Evolutionary conservation across 2,113 vertebrate genomes (phyloP), one percentile per base, ranked within the genome.

Genomic region (Edolisoma coerulescens): DNA sequence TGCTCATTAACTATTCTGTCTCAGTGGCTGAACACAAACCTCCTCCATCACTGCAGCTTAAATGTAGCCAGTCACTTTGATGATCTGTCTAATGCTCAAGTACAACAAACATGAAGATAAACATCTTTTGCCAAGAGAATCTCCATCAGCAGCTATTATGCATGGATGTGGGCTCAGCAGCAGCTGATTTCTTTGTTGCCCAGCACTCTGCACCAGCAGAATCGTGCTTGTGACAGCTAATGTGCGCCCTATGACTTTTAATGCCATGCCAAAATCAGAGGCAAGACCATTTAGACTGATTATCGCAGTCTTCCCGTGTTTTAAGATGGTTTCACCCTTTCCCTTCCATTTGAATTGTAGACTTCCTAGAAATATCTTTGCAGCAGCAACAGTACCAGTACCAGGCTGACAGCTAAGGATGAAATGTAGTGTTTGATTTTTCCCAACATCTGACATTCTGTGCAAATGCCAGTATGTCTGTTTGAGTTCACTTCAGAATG

Each of bases 381-480:
- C 76, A 81, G 33, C 17, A 74, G 41, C 50, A 85, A 39, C 20
- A n/a, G 61, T 22, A 27, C 4, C 13, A 69, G 37, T 23, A 69
- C 15, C 26, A 50, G 13, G 9, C 50, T 85, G 84, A 57, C 18
- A 11, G 41, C 28, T 83, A 26, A 69, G 65, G 67, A 88, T 28
- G 71, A 87, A 91, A 89, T 4, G 21, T 2, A 1, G 21, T 74
- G 47, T 93, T 95, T 96, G 78, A 96, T 90, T 95, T 87, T 56
- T 80, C 44, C 21, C n/a, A 91, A 26, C 37, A 37, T 42, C 63
- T 91, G 93, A 85, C 75, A 77, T 96, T 83, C 74, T 83, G 84
- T 86, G 78, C 45, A 94, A 97, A 96, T 95, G 79, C 50, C 87
- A 93, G 33, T 13, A 23, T 77, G 59, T 45, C 54, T 86, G 24